A percentile compares a stretch with the other conserved stretches of the same genome.
These are phyloP conservation scores for Lasioglossum baleicum DNA, from an alignment of 1,140 invertebrate species.

Conservation along the genomic window DNA sequence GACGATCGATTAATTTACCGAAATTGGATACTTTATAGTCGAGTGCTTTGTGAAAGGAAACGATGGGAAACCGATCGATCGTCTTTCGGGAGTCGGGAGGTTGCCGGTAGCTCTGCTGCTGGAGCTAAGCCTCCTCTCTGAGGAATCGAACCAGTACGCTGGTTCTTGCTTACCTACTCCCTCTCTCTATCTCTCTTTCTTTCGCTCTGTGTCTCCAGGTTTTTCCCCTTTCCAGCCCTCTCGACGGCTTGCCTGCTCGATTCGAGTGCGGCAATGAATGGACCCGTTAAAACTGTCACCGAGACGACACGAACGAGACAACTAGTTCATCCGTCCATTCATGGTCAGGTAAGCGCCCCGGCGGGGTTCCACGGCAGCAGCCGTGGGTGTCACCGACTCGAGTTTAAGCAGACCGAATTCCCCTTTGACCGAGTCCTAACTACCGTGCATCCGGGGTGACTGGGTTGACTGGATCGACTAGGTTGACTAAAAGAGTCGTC, in stretches of 20 bases:
- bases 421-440: slow-evolving; percentile 57
- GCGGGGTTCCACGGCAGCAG: slow-evolving; percentile 35
- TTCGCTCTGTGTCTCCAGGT: too few relatives aligned
- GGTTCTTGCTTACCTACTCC: too few relatives aligned
- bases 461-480: background rate
- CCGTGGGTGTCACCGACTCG: slow-evolving; percentile 29
- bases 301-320: slow-evolving; percentile 35
- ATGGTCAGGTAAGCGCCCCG: slow-evolving; percentile 46
- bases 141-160: too few relatives aligned
- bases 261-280: slow-evolving; percentile 35
- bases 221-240: background rate
- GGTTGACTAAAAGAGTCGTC: background rate
- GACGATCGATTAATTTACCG: slow-evolving; percentile 58
- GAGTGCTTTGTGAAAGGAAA: slow-evolving; percentile 25
- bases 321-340: slow-evolving; percentile 52
- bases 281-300: slow-evolving; percentile 41
- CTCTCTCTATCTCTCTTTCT: background rate
- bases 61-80: slow-evolving; percentile 41
- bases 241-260: too few relatives aligned
- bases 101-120: slow-evolving; percentile 19
- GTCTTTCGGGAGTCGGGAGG: background rate
- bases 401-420: slow-evolving; percentile 50
- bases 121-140: too few relatives aligned
- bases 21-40: slow-evolving; percentile 48
- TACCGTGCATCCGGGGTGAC: slow-evolving; percentile 63